Percentiles rank a stretch among this genome's conserved stretches.
These are phyloP conservation scores for Phylloscopus whistleri DNA, from an alignment of 2,113 vertebrate genomes.

Conservation along the genomic window DNA sequence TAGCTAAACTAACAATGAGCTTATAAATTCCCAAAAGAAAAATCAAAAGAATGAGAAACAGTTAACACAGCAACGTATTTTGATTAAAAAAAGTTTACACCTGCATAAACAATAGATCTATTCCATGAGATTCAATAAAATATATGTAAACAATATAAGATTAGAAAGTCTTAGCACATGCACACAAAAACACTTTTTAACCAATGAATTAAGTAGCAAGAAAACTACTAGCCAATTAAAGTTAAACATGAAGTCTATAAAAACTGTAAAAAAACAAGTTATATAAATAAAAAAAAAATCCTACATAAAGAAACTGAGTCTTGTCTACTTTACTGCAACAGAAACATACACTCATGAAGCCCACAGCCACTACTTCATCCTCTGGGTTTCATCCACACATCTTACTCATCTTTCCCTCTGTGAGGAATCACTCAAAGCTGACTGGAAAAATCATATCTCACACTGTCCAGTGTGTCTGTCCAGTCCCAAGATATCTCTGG, in stretches of 20 bases:
- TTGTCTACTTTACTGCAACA: background rate
- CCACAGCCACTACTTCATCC: background rate
- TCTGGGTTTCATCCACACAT: background rate
- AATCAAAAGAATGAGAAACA: background rate
- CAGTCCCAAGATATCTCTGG: background rate
- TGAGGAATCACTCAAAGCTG: background rate
- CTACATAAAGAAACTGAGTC: background rate
- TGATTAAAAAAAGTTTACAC: background rate
- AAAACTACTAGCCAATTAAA: background rate
- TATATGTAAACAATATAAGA: background rate
- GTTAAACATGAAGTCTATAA: background rate
- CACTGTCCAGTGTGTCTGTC: background rate
- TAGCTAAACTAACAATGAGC: background rate
- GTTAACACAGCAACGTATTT: background rate
- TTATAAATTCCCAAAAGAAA: background rate
- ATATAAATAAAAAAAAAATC: background rate
- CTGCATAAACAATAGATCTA: background rate
- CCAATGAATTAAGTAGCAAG: background rate
- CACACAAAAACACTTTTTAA: background rate
- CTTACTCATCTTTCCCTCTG: background rate
- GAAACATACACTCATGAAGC: background rate
- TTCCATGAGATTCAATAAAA: background rate
- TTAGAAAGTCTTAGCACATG: background rate
- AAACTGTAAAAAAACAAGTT: background rate
- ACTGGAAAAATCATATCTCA: background rate